Evolutionary conservation across 2,888 invertebrate species (phyloP), one percentile per base, ranked within the genome.

Genomic region (Hipparchia sbordonii): DNA sequence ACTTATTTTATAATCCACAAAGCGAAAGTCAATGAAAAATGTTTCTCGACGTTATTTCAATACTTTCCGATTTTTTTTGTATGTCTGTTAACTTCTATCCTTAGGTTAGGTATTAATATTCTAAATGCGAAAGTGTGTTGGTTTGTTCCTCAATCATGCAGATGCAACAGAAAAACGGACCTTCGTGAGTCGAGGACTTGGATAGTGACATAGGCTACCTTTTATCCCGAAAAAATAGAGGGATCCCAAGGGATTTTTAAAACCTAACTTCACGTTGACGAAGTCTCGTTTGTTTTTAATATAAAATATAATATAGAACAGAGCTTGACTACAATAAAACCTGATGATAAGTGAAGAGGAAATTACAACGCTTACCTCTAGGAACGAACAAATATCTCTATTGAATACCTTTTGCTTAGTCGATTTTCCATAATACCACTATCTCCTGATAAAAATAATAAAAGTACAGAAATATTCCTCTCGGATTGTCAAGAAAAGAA

Each of bases 401-500:
- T 48, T 48, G 48, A 48, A 48, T 48, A 8, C 48, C 48, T 13
- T 57, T 57, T 57, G 39, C 33, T 10, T 39, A 39, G 12, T 39
- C 39, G 12, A 10, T 2, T 33, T 60, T 39, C 39, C 39, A 39
- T 39, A 39, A 33, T 10, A 10, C 12, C 1, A 6, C 4, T 33
- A 33, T 10, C 12, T 6, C 7, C 10, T 7, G 13, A 56, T 13
- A 10, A 33, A 59, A 33, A 33, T 59, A 33, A 54, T 10, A 54
- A 59, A 33, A 33, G 59, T 51, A 51, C 12, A 52, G n/a, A 39
- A 69, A 12, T 10, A n/a, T 60, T 48, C n/a, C 61, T 61, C 12
- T 45, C 39, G 51, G 46, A 61, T 61, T 69, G 52, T 33, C 60
- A 33, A 67, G 46, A 39, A 61, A 69, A 61, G 33, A 51, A 68